Conservation (phyloP, 1,140 invertebrate genomes). For the Artemia franciscana region DNA sequence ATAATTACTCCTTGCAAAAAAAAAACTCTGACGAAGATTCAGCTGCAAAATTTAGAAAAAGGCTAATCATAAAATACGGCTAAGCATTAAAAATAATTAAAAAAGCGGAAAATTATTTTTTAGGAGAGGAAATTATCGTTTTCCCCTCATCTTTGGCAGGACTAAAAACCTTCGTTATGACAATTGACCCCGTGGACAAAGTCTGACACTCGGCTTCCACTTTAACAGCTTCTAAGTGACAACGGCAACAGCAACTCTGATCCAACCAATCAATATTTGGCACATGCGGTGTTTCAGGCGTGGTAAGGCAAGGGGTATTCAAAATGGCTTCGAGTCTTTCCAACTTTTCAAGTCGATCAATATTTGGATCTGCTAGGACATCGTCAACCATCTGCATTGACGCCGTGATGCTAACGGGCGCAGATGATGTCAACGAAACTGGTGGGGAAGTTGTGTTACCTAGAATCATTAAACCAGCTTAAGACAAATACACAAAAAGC, state of each 20-base stretch:
- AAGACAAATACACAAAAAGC: constrained; percentile 7
- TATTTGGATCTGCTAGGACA: constrained; percentile 51
- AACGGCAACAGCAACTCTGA: constrained; percentile 13
- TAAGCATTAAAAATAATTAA: too few relatives aligned
- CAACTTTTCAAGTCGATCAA: constrained; percentile 64
- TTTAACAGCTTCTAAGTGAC: constrained; percentile 12
- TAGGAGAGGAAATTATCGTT: constrained; percentile 9
- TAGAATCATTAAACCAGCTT: neutral
- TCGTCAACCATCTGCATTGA: constrained; percentile 73
- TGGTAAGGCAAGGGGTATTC: constrained; percentile 30
- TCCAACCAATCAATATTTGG: constrained; percentile 4
- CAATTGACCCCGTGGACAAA: constrained; percentile 73
- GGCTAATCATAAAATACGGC: too few relatives aligned
- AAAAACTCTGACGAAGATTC: too few relatives aligned
- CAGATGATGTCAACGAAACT: too few relatives aligned
- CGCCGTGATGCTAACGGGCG: constrained; percentile 33
- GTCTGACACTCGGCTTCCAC: constrained; percentile 44
- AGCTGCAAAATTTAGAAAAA: too few relatives aligned
- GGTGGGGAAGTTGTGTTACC: neutral
- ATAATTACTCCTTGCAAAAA: too few relatives aligned
- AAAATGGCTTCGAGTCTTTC: constrained; percentile 61
- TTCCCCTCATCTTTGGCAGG: constrained; percentile 28
- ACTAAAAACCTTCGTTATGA: constrained; percentile 69
- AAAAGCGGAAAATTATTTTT: too few relatives aligned
- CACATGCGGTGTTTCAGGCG: constrained; percentile 4